A percentile compares a stretch with the other conserved stretches of the same genome.
phyloP scores from a whole-genome alignment of 2,113 vertebrate species.

The Balaeniceps rex region DNA sequence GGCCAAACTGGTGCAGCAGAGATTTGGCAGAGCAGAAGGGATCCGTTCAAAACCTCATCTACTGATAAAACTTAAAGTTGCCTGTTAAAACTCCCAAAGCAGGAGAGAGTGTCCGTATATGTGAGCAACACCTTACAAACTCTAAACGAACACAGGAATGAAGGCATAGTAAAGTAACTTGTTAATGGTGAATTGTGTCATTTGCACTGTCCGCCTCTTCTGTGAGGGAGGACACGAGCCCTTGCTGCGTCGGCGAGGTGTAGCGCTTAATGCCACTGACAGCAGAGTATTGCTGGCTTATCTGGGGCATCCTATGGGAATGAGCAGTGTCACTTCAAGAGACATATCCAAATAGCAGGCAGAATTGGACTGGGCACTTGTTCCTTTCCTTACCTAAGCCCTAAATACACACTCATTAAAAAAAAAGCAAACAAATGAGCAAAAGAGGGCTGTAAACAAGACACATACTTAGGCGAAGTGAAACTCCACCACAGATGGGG shows the following conservation, averaged over 20 bases:
- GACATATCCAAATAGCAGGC: not conserved
- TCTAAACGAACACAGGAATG: not conserved
- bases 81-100: conserved; percentile 10
- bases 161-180: not conserved
- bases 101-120: not conserved
- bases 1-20: conserved; percentile 12
- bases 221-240: not conserved
- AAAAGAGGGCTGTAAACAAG: not conserved
- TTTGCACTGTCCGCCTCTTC: not conserved
- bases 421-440: not conserved
- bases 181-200: not conserved
- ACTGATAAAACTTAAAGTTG: not conserved
- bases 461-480: not conserved
- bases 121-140: not conserved
- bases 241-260: not conserved
- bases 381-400: not conserved
- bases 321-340: not conserved
- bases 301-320: conserved; percentile 24
- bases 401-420: not conserved
- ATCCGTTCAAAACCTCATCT: not conserved
- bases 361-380: conserved; percentile 1
- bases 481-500: not conserved
- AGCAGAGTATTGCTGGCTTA: not conserved
- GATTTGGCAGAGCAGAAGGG: not conserved
- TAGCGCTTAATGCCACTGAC: not conserved